Conservation (phyloP, 2,888 invertebrate genomes). For the Ennomos quercinarius region DNA sequence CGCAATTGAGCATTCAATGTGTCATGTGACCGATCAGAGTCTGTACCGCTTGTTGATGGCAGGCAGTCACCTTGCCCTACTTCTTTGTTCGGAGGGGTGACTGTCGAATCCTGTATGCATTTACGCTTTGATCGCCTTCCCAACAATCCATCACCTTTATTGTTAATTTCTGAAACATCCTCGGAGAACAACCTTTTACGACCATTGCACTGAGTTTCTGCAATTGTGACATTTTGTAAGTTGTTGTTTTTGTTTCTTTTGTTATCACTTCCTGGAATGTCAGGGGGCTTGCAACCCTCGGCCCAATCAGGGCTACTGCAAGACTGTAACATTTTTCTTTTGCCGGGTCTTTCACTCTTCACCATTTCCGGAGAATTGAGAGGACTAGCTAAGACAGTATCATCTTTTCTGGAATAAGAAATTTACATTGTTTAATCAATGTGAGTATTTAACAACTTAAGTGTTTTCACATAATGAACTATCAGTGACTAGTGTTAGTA, state of each 20-base stretch:
- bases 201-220: constrained; percentile 42
- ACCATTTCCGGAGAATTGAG: constrained; percentile 66
- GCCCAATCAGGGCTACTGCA: constrained; percentile 78
- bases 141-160: constrained; percentile 65
- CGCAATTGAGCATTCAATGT: constrained; percentile 72
- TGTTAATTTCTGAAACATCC: constrained; percentile 55
- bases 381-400: constrained; percentile 57
- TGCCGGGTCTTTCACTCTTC: constrained; percentile 53
- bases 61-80: constrained; percentile 78
- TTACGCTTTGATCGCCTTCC: constrained; percentile 58
- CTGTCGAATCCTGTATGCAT: constrained; percentile 48
- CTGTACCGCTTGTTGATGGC: constrained; percentile 75
- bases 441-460: background rate
- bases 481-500: background rate
- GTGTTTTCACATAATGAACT: too few relatives aligned
- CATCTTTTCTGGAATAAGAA: constrained; percentile 64
- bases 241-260: constrained; percentile 53
- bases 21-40: constrained; percentile 69
- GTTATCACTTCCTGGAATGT: constrained; percentile 43
- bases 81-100: constrained; percentile 75
- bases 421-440: constrained; percentile 5
- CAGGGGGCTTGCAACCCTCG: constrained; percentile 65
- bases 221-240: constrained; percentile 31
- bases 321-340: constrained; percentile 60
- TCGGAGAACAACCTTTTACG: constrained; percentile 54